These are phyloP conservation scores for Punctoribates punctum DNA, from an alignment of 2,888 invertebrate species.

Conservation along the genomic window DNA sequence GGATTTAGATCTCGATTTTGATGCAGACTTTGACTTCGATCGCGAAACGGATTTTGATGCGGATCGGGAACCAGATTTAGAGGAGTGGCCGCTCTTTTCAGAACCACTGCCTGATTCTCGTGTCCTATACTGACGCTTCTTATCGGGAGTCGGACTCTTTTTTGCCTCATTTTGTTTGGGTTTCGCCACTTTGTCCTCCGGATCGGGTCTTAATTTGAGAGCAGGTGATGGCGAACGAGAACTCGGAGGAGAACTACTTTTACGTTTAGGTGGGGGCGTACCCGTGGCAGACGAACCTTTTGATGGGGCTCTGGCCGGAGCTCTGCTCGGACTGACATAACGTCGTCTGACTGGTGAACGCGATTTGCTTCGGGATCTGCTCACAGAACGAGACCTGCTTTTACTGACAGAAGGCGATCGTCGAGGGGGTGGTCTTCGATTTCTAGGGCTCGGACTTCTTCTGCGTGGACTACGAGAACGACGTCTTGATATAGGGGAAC, in stretches of 20 bases:
- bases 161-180: background rate
- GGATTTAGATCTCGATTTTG: background rate
- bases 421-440: slow-evolving; percentile 22
- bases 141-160: background rate
- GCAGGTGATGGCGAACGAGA: slow-evolving; percentile 20
- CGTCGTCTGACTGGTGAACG: slow-evolving; percentile 45
- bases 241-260: slow-evolving; percentile 36
- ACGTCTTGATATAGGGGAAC: slow-evolving; percentile 42
- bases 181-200: slow-evolving; percentile 8
- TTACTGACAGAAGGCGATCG: slow-evolving; percentile 41
- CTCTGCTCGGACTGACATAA: slow-evolving; percentile 19
- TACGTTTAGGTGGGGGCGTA: slow-evolving; percentile 46
- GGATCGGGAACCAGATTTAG: slow-evolving; percentile 24
- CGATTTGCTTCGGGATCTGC: slow-evolving; percentile 46
- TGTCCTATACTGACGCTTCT: background rate
- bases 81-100: background rate
- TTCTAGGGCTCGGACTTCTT: slow-evolving; percentile 41
- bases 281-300: slow-evolving; percentile 42
- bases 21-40: background rate
- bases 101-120: background rate
- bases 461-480: slow-evolving; percentile 40
- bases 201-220: slow-evolving; percentile 19
- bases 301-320: background rate
- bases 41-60: background rate
- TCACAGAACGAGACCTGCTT: slow-evolving; percentile 36